Percentiles rank a stretch among this genome's conserved stretches.
Evolutionary conservation across 2,888 invertebrate species (phyloP).

Genomic region (Papilio elwesi): DNA sequence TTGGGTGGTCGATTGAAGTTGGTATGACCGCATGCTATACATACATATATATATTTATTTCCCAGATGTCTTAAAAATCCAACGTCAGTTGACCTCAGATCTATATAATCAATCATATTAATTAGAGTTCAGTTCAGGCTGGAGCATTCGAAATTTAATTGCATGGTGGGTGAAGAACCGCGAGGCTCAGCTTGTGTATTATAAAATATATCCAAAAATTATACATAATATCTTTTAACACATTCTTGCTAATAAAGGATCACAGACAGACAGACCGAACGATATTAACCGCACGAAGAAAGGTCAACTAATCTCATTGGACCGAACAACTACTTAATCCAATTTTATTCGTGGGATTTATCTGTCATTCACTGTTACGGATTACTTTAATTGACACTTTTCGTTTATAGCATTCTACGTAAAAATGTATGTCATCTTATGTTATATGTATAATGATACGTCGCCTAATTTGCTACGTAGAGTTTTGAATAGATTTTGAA

Average conservation of each 20-base stretch:
- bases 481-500: neutral
- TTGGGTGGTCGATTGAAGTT: no score
- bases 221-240: neutral
- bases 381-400: slow-evolving; percentile 3
- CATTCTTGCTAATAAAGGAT: slow-evolving; percentile 16
- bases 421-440: neutral
- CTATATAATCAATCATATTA: no score
- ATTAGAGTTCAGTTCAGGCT: no score
- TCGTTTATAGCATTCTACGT: neutral
- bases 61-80: no score
- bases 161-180: no score
- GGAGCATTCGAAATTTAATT: no score
- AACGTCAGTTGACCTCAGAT: no score
- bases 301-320: slow-evolving; percentile 34
- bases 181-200: no score
- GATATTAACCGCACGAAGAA: slow-evolving; percentile 18
- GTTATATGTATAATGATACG: no score
- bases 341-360: slow-evolving; percentile 12
- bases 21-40: no score
- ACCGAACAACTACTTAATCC: slow-evolving; percentile 13
- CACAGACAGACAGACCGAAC: slow-evolving; percentile 17
- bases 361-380: slow-evolving; percentile 4
- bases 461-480: neutral
- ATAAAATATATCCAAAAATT: no score
- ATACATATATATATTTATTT: no score